A percentile compares a stretch with the other conserved stretches of the same genome.
Conservation (phyloP, 1,140 invertebrate species). For the Magallana angulata region DNA sequence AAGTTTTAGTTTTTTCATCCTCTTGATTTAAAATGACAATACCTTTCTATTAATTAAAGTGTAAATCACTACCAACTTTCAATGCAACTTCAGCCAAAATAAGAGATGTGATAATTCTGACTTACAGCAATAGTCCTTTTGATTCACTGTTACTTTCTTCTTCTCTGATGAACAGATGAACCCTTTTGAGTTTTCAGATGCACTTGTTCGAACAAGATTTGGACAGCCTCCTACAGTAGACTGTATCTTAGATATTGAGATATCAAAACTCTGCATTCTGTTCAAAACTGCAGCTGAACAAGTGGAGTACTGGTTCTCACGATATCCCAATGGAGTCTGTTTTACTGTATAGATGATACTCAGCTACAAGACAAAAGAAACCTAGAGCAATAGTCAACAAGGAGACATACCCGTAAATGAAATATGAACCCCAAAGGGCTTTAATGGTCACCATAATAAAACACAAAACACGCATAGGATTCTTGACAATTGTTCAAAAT, state of each 20-base stretch:
- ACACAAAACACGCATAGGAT: no score
- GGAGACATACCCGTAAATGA: no score
- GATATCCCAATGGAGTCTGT: background rate
- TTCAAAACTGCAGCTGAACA: background rate
- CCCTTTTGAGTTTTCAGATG: background rate
- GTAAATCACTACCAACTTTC: no score
- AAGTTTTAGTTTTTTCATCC: no score
- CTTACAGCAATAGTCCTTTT: background rate
- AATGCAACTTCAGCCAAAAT: no score
- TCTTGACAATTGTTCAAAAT: no score
- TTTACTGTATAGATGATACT: background rate
- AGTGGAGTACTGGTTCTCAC: background rate
- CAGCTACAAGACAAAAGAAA: background rate
- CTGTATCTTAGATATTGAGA: background rate
- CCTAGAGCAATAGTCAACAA: no score
- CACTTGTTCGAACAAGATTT: conserved; percentile 14
- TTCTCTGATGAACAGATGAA: conserved; percentile 20
- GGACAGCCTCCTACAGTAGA: conserved; percentile 5
- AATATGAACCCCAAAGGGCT: no score
- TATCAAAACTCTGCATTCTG: background rate
- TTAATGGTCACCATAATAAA: no score
- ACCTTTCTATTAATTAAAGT: no score
- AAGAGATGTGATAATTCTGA: background rate
- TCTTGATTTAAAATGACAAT: no score
- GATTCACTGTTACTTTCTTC: conserved; percentile 2